A percentile compares a stretch with the other conserved stretches of the same genome.
phyloP scores from a whole-genome alignment of 2,797 vertebrate species.

The Myotis planiceps region DNA sequence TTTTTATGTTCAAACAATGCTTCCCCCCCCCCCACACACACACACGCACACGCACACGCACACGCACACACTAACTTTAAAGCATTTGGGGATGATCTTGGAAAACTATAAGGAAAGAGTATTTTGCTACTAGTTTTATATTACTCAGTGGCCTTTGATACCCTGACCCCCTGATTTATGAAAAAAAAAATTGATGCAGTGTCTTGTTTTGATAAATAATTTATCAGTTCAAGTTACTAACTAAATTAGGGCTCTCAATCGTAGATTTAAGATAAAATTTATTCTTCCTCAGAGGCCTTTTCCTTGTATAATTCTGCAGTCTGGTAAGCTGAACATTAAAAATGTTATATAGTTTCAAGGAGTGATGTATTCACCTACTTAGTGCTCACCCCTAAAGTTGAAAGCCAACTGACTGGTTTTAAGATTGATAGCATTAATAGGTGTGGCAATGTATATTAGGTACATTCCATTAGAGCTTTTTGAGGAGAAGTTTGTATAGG shows the following conservation, averaged over 20 bases:
- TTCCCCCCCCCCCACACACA: neutral
- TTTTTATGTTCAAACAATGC: too few species aligned
- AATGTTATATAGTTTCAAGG: slow-evolving; percentile 33
- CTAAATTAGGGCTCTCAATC: slow-evolving; percentile 65
- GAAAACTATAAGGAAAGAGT: slow-evolving; percentile 64
- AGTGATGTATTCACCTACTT: slow-evolving; percentile 48
- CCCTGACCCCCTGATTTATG: slow-evolving; percentile 72
- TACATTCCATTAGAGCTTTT: neutral
- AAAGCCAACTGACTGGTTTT: slow-evolving; percentile 75
- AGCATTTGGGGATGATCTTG: slow-evolving; percentile 7
- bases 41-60: too few species aligned
- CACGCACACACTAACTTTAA: neutral
- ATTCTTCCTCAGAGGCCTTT: slow-evolving; percentile 22
- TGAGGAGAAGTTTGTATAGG: slow-evolving; percentile 44
- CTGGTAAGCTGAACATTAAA: slow-evolving; percentile 42
- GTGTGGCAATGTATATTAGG: neutral
- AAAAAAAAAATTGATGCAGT: slow-evolving; percentile 74
- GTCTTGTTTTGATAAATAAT: slow-evolving; percentile 77
- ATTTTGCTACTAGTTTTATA: slow-evolving; percentile 74
- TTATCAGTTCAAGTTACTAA: slow-evolving; percentile 68
- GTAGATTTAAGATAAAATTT: slow-evolving; percentile 45
- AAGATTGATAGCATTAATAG: slow-evolving; percentile 12
- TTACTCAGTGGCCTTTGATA: slow-evolving; percentile 72
- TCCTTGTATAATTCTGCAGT: slow-evolving; percentile 40
- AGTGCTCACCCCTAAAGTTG: slow-evolving; percentile 38